phyloP scores from a whole-genome alignment of 2,888 invertebrate genomes.

The Charanyca ferruginea region DNA sequence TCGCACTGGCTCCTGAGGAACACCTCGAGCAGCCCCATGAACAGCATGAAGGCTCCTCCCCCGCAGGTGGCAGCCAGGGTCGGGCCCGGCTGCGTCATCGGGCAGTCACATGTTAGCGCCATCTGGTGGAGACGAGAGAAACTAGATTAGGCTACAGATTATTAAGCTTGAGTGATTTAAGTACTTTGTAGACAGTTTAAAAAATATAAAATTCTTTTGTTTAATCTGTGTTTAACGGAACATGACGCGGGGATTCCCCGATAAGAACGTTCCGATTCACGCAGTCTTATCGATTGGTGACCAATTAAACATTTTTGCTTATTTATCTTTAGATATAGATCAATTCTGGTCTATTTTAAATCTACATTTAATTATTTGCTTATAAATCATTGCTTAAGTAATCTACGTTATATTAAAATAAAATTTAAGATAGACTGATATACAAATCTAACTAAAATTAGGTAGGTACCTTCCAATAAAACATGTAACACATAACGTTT shows the following conservation, averaged over 20 bases:
- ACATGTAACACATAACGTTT: conserved; percentile 12
- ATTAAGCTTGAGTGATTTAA: too few relatives aligned
- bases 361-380: too few relatives aligned
- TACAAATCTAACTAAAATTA: conserved; percentile 23
- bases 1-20: conserved; percentile 97
- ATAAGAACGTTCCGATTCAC: too few relatives aligned
- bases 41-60: conserved; percentile 96
- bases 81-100: conserved; percentile 95
- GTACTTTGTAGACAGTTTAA: too few relatives aligned
- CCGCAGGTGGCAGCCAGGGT: conserved; percentile 96
- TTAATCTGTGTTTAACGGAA: not conserved
- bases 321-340: too few relatives aligned
- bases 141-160: not conserved
- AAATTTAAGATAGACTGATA: too few relatives aligned
- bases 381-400: too few relatives aligned
- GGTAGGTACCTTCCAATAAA: not conserved
- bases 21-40: conserved; percentile 97
- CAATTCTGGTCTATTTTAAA: too few relatives aligned
- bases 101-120: conserved; percentile 94
- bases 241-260: too few relatives aligned
- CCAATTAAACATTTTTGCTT: too few relatives aligned
- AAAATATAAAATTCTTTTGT: not conserved
- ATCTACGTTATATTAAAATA: too few relatives aligned
- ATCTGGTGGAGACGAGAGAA: conserved; percentile 72
- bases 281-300: too few relatives aligned